phyloP scores from a whole-genome alignment of 1,140 invertebrate species.

The Bombus confusus region DNA sequence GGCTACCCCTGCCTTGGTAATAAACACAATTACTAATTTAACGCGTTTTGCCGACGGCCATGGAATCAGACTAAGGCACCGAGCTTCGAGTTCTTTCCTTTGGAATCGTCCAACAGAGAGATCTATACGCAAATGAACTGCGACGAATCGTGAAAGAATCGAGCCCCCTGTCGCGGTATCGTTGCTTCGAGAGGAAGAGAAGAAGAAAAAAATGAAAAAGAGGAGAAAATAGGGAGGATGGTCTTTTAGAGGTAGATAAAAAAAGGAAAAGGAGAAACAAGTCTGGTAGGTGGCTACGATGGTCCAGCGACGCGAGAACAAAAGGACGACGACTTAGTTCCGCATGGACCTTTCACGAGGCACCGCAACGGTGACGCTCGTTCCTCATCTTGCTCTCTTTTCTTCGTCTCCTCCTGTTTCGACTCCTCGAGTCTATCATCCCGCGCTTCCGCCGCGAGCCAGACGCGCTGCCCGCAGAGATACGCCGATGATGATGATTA shows the following conservation, averaged over 20 bases:
- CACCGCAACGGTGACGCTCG: slow-evolving; percentile 58
- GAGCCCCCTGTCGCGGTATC: slow-evolving; percentile 48
- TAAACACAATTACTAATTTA: slow-evolving; percentile 71
- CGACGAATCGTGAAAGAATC: slow-evolving; percentile 68
- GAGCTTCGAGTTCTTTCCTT: background rate
- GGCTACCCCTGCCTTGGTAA: slow-evolving; percentile 42
- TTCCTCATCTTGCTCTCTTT: slow-evolving; percentile 44
- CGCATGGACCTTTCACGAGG: slow-evolving; percentile 65
- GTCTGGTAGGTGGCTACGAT: slow-evolving; percentile 19
- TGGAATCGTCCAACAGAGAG: slow-evolving; percentile 10
- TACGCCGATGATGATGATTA: slow-evolving; percentile 73
- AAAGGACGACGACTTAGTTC: slow-evolving; percentile 64
- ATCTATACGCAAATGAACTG: slow-evolving; percentile 65
- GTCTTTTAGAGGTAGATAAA: slow-evolving; percentile 14
- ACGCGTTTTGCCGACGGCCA: slow-evolving; percentile 48
- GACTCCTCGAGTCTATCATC: slow-evolving; percentile 44
- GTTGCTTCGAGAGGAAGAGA: slow-evolving; percentile 14
- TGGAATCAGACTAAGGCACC: background rate
- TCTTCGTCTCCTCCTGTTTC: slow-evolving; percentile 22
- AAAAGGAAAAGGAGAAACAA: background rate
- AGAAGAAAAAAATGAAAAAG: background rate
- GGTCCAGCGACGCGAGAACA: slow-evolving; percentile 47
- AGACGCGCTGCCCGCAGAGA: slow-evolving; percentile 54
- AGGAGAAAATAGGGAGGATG: slow-evolving; percentile 10
- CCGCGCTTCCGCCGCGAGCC: slow-evolving; percentile 66